Evolutionary conservation across 2,888 invertebrate species (phyloP), one percentile per base, ranked within the genome.

Genomic region (Synergus itoensis): DNA sequence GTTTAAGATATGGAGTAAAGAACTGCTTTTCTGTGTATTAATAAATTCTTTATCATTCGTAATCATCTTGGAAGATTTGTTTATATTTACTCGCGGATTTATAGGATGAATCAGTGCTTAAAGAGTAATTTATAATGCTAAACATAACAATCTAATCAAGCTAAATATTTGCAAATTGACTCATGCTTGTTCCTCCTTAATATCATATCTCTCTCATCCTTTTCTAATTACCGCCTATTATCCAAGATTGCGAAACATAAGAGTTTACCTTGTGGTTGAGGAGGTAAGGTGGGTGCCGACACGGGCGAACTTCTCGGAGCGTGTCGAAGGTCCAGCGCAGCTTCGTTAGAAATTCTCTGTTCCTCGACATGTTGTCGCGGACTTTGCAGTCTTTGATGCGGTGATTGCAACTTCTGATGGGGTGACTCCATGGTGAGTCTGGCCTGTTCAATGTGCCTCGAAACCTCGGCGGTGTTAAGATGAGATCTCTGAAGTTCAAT

Each of bases 401-500:
- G 91, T 45, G 90, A 91, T 78, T 91, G 90, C 77, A 90, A 84
- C 82, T 90, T 89, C 82, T 90, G 90, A 85, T 91, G 90, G 9
- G 91, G 90, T 45, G 91, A 91, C 85, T 91, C 91, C 90, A 91
- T 91, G 8, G 89, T 90, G 16, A 90, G 85, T 80, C 90, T 88
- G 3, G 89, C 86, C 82, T 91, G 91, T 77, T 91, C 91, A 60
- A 89, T 82, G 79, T 91, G 91, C 80, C 91, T 86, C 62, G 90
- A 84, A 36, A 87, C 83, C 76, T 91, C 91, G 45, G 88, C 84
- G 18, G 88, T 87, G 77, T 90, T 90, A 3, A 89, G 88, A 79
- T 89, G 89, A n/a, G 90, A 89, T 79, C 90, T 87, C n/a, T 89
- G 87, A 76, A 89, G 76, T 80, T 91, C 91, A 43, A 90, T 81